Base-by-base conservation (phyloP, 2,888 invertebrate genomes). In the Spodoptera exigua region DNA sequence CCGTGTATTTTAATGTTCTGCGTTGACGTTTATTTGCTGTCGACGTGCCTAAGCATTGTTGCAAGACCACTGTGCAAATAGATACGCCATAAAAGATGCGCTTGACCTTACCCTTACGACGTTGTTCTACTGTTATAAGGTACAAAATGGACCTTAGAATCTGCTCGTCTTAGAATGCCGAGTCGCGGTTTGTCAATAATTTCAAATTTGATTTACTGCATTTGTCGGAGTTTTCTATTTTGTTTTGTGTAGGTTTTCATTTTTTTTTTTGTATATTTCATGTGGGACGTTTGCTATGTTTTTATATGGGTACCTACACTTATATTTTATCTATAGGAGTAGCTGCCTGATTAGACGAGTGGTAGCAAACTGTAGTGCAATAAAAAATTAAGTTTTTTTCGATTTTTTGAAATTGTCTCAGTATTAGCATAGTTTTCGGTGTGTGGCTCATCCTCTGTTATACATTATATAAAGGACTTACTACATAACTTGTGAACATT, bases 21-120 rank as follows among this genome's bases (percentile, higher is more conserved):
- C 66, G 69, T 61, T 70, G 74, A 64, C 67, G 70, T 78, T 66
- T 90, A 80, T 89, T 89, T 90, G 84, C 73, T 73, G 70, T 87
- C 76, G 79, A 85, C 86, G 83, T 89, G 74, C 89, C 88, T 87
- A 73, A 59, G 81, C 84, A 83, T 81, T 83, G 86, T 85, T 83
- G 88, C 85, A 82, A 85, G 84, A 85, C 84, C 81, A 82, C 82
- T 89, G 79, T 75, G 85, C 86, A 90, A 88, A 87, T 80, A 87
- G 65, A 75, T 75, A 70, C 41, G 65, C 66, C 78, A 80, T 79
- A 81, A 81, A 84, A 69, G 68, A 74, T 64, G 71, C 64, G 66
- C 71, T 68, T 72, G 52, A 54, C 49, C 55, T 65, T 65, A 68
- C 58, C 67, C 72, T 61, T 46, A 56, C 36, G 54, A 7, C 52